Conservation (phyloP, 2,888 invertebrate species). For the Drosophila putrida region DNA sequence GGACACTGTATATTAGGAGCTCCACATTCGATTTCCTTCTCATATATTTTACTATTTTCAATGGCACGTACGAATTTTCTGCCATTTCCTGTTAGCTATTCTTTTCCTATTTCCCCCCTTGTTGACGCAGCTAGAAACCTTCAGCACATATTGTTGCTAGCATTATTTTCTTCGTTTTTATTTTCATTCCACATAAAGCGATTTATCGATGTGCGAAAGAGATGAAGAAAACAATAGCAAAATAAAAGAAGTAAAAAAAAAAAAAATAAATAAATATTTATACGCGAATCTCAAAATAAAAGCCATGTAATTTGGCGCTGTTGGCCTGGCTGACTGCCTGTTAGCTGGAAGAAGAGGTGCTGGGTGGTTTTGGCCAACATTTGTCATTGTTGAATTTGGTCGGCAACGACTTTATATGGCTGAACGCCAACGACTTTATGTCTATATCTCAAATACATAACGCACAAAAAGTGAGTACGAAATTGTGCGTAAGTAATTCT, state of each 20-base stretch:
- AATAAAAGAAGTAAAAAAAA: neutral
- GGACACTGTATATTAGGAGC: constrained; percentile 44
- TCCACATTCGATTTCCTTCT: constrained; percentile 39
- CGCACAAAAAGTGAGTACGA: constrained; percentile 69
- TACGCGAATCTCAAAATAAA: constrained; percentile 57
- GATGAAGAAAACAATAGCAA: constrained; percentile 12
- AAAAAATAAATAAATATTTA: constrained; percentile 57
- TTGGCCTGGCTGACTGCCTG: constrained; percentile 27
- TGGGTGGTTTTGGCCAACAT: constrained; percentile 45
- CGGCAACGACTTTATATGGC: constrained; percentile 61
- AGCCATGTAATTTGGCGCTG: constrained; percentile 70
- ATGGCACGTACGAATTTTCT: constrained; percentile 57
- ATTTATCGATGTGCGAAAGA: constrained; percentile 63
- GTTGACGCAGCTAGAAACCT: constrained; percentile 18
- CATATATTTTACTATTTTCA: constrained; percentile 67
- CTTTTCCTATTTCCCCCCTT: constrained; percentile 5
- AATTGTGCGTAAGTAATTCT: constrained; percentile 77
- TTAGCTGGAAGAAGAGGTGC: constrained; percentile 14
- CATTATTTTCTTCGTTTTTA: constrained; percentile 43
- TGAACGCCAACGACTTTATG: constrained; percentile 46
- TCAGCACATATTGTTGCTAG: constrained; percentile 27
- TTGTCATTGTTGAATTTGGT: constrained; percentile 74
- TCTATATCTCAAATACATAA: constrained; percentile 37
- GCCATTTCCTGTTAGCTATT: constrained; percentile 66
- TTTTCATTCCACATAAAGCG: constrained; percentile 39